A percentile compares a stretch with the other conserved stretches of the same genome.
phyloP scores from a whole-genome alignment of 2,797 vertebrate genomes.

The Tinamus major region DNA sequence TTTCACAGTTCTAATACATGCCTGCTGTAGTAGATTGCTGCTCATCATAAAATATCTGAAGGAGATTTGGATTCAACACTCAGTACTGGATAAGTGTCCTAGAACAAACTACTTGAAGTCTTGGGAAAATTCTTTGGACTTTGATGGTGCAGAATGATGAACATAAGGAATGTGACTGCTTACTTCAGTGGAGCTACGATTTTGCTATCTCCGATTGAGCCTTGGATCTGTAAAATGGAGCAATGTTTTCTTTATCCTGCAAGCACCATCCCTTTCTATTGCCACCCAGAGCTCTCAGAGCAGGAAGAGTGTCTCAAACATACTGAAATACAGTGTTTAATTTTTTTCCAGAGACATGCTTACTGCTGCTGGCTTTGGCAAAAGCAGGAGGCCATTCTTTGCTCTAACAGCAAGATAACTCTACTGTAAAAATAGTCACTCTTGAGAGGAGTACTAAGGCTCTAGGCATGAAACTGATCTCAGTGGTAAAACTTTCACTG shows the following conservation, averaged over 20 bases:
- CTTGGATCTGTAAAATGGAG: not conserved
- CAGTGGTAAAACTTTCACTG: not conserved
- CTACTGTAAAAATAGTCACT: not conserved
- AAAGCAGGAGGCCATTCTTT: not conserved
- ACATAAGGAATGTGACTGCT: not conserved
- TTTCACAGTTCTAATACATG: not conserved
- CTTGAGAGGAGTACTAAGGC: not conserved
- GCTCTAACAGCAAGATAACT: not conserved
- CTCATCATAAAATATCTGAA: not conserved
- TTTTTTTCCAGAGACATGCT: not conserved
- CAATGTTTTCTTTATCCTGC: not conserved
- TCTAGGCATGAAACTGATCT: not conserved
- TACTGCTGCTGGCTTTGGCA: not conserved
- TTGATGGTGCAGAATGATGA: not conserved
- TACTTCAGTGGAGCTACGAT: not conserved
- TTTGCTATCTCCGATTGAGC: not conserved
- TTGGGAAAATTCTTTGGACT: not conserved
- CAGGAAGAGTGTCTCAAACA: not conserved
- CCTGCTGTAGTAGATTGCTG: not conserved
- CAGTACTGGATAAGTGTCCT: not conserved
- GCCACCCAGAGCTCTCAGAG: too few relatives aligned
- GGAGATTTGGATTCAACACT: fast-evolving
- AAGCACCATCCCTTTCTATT: not conserved
- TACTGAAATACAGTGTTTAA: not conserved
- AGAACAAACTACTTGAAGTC: not conserved